A percentile compares a stretch with the other conserved stretches of the same genome.
Evolutionary conservation across 2,888 invertebrate genomes (phyloP).

Genomic region (Lepidochrysops patricia): DNA sequence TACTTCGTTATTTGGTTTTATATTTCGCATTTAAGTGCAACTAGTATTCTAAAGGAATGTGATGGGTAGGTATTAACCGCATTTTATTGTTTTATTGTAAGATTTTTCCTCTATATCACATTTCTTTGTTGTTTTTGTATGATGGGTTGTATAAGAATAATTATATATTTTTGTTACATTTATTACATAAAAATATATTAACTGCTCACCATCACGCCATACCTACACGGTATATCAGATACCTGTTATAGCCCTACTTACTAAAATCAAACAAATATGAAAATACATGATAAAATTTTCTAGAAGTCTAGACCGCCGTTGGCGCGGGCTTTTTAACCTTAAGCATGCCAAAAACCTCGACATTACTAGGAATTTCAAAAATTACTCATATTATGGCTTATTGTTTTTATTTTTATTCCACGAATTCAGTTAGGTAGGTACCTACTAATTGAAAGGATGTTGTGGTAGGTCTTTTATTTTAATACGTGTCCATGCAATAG

Average conservation of each 20-base stretch:
- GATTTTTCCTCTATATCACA: neutral
- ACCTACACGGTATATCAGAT: no score
- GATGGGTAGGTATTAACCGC: neutral
- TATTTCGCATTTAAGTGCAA: neutral
- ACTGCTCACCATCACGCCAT: no score
- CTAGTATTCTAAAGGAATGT: neutral
- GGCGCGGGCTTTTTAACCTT: neutral
- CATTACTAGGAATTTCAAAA: neutral
- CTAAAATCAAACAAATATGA: no score
- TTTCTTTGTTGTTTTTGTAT: no score
- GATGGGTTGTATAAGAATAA: no score
- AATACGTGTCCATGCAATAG: neutral
- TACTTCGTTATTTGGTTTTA: neutral
- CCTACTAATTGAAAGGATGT: neutral
- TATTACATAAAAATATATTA: no score
- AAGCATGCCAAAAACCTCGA: neutral
- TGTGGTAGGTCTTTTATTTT: neutral
- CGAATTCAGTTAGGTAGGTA: no score
- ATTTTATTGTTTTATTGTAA: neutral
- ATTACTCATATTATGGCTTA: neutral
- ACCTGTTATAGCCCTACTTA: no score
- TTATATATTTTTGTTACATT: no score
- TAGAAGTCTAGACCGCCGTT: neutral
- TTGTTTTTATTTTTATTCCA: no score
- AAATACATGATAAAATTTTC: neutral